Evolutionary conservation across 2,113 vertebrate genomes (phyloP).

Genomic region (Alethe diademata): DNA sequence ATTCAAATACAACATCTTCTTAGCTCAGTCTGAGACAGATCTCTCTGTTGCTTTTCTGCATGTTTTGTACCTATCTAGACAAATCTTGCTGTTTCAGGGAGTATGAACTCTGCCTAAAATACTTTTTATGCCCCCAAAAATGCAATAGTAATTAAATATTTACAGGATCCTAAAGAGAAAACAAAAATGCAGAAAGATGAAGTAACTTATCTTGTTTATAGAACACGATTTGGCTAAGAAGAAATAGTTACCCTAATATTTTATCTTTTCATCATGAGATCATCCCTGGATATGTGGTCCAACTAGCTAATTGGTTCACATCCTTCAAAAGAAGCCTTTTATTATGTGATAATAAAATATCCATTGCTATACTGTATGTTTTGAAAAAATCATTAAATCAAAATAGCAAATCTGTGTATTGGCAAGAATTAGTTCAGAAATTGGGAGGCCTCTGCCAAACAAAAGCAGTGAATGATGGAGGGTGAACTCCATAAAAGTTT

Average conservation of each 20-base stretch:
- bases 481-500: neutral
- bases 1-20: neutral
- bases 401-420: neutral
- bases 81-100: neutral
- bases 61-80: neutral
- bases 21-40: neutral
- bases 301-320: neutral
- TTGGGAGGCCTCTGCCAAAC: neutral
- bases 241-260: neutral
- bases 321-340: neutral
- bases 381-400: neutral
- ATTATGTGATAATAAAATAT: neutral
- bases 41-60: neutral
- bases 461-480: neutral
- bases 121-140: neutral
- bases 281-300: neutral
- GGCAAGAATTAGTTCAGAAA: neutral
- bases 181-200: neutral
- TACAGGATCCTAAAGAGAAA: accelerated
- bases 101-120: neutral
- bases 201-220: neutral
- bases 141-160: neutral
- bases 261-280: neutral
- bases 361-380: neutral
- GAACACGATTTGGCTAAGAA: neutral